Percentiles rank a stretch among this genome's conserved stretches.
phyloP scores from a whole-genome alignment of 2,888 invertebrate genomes.

The Tachina lurida region DNA sequence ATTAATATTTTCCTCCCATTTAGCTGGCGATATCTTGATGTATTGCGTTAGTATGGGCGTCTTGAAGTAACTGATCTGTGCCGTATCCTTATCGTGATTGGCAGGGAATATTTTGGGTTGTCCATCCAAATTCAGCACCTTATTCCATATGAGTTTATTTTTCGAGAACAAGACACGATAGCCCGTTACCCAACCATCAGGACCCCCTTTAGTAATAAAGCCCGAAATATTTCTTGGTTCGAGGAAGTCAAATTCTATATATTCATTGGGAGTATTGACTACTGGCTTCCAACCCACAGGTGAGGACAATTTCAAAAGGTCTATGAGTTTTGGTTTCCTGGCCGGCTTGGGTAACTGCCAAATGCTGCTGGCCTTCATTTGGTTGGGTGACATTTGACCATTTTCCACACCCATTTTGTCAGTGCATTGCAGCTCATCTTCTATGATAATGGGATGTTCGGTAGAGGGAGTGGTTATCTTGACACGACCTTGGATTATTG shows the following conservation, averaged over 20 bases:
- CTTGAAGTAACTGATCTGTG: constrained; percentile 87
- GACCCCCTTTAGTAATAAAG: constrained; percentile 88
- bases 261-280: constrained; percentile 87
- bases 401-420: constrained; percentile 90
- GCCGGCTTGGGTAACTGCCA: constrained; percentile 77
- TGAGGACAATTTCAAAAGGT: constrained; percentile 80
- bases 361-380: constrained; percentile 84
- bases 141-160: constrained; percentile 88
- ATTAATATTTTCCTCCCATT: constrained; percentile 89
- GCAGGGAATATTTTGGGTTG: constrained; percentile 87
- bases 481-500: constrained; percentile 14
- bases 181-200: constrained; percentile 89
- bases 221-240: constrained; percentile 91
- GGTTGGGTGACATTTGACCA: constrained; percentile 85
- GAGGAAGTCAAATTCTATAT: constrained; percentile 90
- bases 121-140: constrained; percentile 85
- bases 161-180: constrained; percentile 90
- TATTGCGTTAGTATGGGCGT: constrained; percentile 89
- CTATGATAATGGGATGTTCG: constrained; percentile 36
- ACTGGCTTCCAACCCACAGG: constrained; percentile 87
- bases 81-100: constrained; percentile 87
- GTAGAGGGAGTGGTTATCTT: constrained; percentile 46
- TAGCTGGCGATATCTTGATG: constrained; percentile 88
- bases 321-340: constrained; percentile 77
- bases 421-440: constrained; percentile 84